Conservation (phyloP, 1,140 invertebrate species). For the Drosophila melanica region DNA sequence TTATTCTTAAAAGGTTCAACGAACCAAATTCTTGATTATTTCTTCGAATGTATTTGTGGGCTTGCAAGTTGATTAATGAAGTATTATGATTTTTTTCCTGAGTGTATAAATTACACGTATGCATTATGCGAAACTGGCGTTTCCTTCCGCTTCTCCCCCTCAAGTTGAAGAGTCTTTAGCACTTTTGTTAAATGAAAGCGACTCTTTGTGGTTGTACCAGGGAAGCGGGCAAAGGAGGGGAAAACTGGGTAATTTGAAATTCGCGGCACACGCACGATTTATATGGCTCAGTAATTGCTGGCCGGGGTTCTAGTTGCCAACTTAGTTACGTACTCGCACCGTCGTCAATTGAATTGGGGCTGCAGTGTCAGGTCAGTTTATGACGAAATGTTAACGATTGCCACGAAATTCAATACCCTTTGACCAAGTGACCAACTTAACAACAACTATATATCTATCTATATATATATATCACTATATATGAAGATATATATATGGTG, state of each 20-base stretch:
- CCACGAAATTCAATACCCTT: constrained; percentile 45
- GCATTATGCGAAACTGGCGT: constrained; percentile 40
- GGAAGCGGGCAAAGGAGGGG: background rate
- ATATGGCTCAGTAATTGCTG: background rate
- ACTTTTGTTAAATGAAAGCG: constrained; percentile 60
- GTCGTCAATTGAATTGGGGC: constrained; percentile 6
- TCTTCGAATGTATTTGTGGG: no score
- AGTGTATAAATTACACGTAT: constrained; percentile 13
- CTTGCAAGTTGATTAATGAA: no score
- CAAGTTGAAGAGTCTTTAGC: constrained; percentile 33
- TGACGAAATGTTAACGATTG: background rate
- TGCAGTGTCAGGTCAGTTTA: constrained; percentile 54
- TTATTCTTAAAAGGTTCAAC: no score
- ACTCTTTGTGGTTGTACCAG: constrained; percentile 13
- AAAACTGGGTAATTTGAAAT: constrained; percentile 47
- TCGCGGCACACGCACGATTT: constrained; percentile 30
- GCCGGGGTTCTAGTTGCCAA: background rate
- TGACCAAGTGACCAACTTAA: constrained; percentile 65
- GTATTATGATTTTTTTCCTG: no score
- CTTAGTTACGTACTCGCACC: background rate
- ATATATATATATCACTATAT: no score
- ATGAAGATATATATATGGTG: background rate
- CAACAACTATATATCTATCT: background rate
- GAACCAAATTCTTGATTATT: no score
- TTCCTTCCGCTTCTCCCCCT: constrained; percentile 17